Conservation (phyloP, 2,113 vertebrate genomes). For the Odobenus rosmarus region DNA sequence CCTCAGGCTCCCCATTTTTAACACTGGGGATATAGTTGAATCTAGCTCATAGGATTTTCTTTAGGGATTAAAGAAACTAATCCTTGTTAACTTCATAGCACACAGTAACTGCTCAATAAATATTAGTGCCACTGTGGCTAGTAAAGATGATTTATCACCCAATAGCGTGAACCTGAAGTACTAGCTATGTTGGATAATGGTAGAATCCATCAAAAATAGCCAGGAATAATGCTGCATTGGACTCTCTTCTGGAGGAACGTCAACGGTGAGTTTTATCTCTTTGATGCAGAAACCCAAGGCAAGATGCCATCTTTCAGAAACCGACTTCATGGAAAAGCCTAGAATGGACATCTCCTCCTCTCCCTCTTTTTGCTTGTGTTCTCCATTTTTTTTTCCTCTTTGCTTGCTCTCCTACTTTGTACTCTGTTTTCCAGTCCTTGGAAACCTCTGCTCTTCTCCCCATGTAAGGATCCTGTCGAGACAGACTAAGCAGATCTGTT, state of each 20-base stretch:
- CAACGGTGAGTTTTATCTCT: neutral
- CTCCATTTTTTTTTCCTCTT: neutral
- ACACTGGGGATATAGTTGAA: neutral
- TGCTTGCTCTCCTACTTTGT: neutral
- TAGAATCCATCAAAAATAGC: neutral
- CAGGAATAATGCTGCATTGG: neutral
- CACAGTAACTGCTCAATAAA: neutral
- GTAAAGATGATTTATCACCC: neutral
- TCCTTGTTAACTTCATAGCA: neutral
- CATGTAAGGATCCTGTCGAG: constrained; percentile 59
- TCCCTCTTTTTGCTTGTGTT: neutral
- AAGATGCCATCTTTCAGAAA: neutral
- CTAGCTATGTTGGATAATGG: neutral
- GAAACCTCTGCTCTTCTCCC: constrained; percentile 46
- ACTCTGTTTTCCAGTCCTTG: neutral
- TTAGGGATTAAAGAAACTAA: neutral
- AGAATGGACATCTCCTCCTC: neutral
- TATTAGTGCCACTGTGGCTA: neutral
- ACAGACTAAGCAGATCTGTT: constrained; percentile 71
- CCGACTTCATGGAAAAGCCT: neutral
- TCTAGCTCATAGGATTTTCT: neutral
- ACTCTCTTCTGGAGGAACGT: neutral
- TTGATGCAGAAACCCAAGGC: neutral
- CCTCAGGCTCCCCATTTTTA: neutral
- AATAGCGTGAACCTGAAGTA: neutral